These are phyloP conservation scores for Grallaria varia DNA, from an alignment of 2,113 vertebrate species.

Conservation along the genomic window DNA sequence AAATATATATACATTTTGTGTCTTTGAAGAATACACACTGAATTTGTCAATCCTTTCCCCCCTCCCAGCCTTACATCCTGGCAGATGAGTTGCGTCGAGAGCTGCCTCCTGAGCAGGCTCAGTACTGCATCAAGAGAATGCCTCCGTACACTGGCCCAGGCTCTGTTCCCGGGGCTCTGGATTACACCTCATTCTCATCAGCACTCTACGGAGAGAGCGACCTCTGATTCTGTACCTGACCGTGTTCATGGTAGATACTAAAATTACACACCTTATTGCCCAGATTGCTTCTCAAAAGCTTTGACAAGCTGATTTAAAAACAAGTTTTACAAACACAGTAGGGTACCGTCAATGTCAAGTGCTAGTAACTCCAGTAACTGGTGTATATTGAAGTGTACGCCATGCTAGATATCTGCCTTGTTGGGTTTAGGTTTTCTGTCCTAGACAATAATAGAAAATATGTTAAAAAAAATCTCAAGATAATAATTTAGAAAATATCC, in stretches of 20 bases:
- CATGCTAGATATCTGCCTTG: constrained; percentile 43
- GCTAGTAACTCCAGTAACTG: constrained; percentile 21
- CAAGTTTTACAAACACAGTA: constrained; percentile 44
- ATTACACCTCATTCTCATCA: constrained; percentile 84
- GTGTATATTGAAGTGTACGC: constrained; percentile 13
- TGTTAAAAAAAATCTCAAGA: not conserved
- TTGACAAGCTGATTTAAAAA: constrained; percentile 59
- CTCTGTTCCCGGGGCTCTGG: constrained; percentile 80
- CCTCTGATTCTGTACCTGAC: constrained; percentile 73
- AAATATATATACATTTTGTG: not conserved
- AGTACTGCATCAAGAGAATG: constrained; percentile 89
- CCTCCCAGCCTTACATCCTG: constrained; percentile 80
- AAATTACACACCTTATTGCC: constrained; percentile 56
- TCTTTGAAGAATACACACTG: not conserved
- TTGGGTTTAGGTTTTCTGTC: constrained; percentile 58
- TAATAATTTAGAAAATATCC: not conserved
- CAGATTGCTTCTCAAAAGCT: constrained; percentile 66
- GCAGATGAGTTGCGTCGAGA: constrained; percentile 84
- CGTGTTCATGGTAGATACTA: constrained; percentile 4
- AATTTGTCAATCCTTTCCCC: constrained; percentile 13
- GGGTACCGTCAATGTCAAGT: constrained; percentile 13
- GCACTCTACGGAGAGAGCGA: constrained; percentile 88
- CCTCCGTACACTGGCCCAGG: constrained; percentile 78
- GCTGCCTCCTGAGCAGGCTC: constrained; percentile 85
- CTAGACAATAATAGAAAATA: not conserved